phyloP scores from a whole-genome alignment of 1,140 invertebrate genomes.

The Pentalonia nigronervosa region DNA sequence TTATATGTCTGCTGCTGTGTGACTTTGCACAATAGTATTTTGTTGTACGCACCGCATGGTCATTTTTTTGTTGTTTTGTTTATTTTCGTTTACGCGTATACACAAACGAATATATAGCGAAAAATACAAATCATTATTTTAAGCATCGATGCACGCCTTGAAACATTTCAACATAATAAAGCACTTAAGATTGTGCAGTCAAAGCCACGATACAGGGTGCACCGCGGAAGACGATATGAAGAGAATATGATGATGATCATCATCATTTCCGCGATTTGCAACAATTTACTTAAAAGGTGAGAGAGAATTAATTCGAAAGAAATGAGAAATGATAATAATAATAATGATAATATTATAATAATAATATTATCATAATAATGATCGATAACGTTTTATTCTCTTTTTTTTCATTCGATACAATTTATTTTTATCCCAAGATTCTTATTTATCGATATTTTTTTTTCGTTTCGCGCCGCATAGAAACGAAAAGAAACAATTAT shows the following conservation, averaged over 20 bases:
- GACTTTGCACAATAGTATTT: not conserved
- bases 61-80: not conserved
- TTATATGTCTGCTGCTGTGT: not conserved
- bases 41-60: not conserved
- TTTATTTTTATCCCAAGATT: not conserved
- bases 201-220: not conserved
- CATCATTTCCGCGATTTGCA: not conserved
- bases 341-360: too few relatives aligned
- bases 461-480: not conserved
- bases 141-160: not conserved
- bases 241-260: not conserved
- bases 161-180: conserved; percentile 13
- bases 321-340: too few relatives aligned
- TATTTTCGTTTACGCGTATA: conserved; percentile 4
- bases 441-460: not conserved
- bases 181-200: not conserved
- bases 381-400: not conserved
- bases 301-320: not conserved
- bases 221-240: not conserved
- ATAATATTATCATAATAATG: too few relatives aligned
- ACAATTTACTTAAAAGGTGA: not conserved
- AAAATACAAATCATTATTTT: conserved; percentile 26
- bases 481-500: not conserved
- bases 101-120: not conserved
- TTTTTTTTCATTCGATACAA: not conserved